These are phyloP conservation scores for Caligus rogercresseyi DNA, from an alignment of 1,140 invertebrate genomes.

Conservation along the genomic window DNA sequence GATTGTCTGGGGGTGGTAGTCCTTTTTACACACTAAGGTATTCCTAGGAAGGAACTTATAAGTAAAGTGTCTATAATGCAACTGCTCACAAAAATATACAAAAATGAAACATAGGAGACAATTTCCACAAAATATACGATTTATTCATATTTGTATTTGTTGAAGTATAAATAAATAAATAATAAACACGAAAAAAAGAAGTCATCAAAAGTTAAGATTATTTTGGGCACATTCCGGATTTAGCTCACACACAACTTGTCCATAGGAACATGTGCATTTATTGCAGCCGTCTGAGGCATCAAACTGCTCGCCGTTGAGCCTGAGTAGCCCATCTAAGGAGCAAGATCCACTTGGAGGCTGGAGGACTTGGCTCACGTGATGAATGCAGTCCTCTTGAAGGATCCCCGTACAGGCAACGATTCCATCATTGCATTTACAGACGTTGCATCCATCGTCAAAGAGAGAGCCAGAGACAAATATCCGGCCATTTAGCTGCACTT, in stretches of 20 bases:
- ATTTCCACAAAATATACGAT: too few relatives aligned
- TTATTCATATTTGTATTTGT: too few relatives aligned
- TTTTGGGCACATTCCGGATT: neutral
- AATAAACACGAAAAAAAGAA: too few relatives aligned
- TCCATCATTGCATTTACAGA: neutral
- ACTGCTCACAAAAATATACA: too few relatives aligned
- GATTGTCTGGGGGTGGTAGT: too few relatives aligned
- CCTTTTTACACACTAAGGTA: too few relatives aligned
- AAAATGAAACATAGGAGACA: too few relatives aligned
- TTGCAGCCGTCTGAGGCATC: neutral
- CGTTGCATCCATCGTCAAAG: neutral
- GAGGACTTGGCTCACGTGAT: neutral
- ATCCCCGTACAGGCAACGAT: neutral
- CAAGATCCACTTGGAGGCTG: neutral
- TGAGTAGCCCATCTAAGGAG: neutral
- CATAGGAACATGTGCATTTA: neutral
- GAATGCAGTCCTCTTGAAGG: neutral
- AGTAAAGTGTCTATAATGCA: too few relatives aligned
- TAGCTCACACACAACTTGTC: neutral
- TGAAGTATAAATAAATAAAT: too few relatives aligned
- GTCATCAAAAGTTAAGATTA: too few relatives aligned
- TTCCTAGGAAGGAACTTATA: too few relatives aligned
- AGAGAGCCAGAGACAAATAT: neutral
- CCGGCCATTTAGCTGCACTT: neutral
- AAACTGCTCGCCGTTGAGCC: neutral